phyloP scores from a whole-genome alignment of 2,797 vertebrate genomes.

The Echiichthys vipera region DNA sequence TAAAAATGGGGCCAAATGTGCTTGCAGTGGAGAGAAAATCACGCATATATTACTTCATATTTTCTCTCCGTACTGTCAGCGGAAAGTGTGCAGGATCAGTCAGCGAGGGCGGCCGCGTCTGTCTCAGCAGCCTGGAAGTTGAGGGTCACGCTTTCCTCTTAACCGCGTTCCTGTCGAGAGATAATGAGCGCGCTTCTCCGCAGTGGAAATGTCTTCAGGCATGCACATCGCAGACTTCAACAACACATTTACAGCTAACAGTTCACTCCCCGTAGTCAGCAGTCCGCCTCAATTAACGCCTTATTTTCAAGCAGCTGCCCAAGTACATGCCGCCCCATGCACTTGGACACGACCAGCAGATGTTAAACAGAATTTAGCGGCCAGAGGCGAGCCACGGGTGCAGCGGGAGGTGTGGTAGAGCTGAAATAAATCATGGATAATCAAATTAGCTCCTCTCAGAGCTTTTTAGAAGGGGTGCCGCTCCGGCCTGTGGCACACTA shows the following conservation, averaged over 20 bases:
- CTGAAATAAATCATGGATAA: constrained; percentile 35
- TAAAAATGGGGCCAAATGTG: constrained; percentile 10
- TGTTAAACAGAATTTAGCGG: constrained; percentile 35
- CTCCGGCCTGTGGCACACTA: background rate
- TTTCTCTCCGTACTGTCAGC: constrained; percentile 9
- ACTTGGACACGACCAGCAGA: constrained; percentile 33
- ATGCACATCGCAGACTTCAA: constrained; percentile 12
- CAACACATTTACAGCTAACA: constrained; percentile 28
- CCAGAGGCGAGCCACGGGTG: constrained; percentile 10
- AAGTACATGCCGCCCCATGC: background rate
- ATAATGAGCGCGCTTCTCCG: constrained; percentile 50
- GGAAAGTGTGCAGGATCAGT: background rate
- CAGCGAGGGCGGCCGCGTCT: background rate
- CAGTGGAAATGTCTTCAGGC: constrained; percentile 46
- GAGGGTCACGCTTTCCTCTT: constrained; percentile 38
- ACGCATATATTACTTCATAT: background rate
- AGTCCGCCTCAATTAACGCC: constrained; percentile 43
- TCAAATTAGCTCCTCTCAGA: constrained; percentile 36
- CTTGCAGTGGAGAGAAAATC: background rate
- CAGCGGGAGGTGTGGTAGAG: constrained; percentile 30
- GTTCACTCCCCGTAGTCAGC: constrained; percentile 16
- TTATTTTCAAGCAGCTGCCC: constrained; percentile 19
- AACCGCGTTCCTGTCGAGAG: constrained; percentile 39
- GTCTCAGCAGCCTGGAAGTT: constrained; percentile 19
- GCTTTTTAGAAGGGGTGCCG: constrained; percentile 18